A percentile compares a stretch with the other conserved stretches of the same genome.
Evolutionary conservation across 2,797 vertebrate genomes (phyloP).

Genomic region (Notolepis coatsorum): DNA sequence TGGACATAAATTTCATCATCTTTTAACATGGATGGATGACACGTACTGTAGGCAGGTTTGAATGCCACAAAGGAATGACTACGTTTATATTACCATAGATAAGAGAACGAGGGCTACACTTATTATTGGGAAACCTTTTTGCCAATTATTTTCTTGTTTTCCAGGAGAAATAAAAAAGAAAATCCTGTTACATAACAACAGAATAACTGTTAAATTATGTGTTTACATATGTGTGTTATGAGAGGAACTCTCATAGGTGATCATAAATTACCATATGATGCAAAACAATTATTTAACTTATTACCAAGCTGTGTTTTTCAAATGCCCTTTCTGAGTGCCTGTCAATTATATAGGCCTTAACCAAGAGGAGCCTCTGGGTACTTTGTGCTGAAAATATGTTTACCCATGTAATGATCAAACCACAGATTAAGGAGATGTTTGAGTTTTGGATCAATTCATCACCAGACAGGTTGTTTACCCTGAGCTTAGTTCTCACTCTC

Average conservation of each 20-base stretch:
- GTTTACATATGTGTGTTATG: background rate
- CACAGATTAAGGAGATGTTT: slow-evolving; percentile 47
- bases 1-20: slow-evolving; percentile 28
- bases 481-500: slow-evolving; percentile 17
- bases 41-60: slow-evolving; percentile 39
- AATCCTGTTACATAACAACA: slow-evolving; percentile 34
- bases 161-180: slow-evolving; percentile 7
- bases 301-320: background rate
- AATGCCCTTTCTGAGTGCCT: slow-evolving; percentile 36
- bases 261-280: slow-evolving; percentile 10
- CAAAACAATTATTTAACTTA: slow-evolving; percentile 2
- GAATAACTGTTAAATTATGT: slow-evolving; percentile 7
- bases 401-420: slow-evolving; percentile 46
- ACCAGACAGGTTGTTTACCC: slow-evolving; percentile 29
- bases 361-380: slow-evolving; percentile 17
- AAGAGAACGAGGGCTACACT: slow-evolving; percentile 19
- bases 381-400: slow-evolving; percentile 38
- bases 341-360: slow-evolving; percentile 32
- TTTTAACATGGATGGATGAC: slow-evolving; percentile 32
- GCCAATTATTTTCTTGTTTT: slow-evolving; percentile 44
- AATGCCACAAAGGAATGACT: slow-evolving; percentile 26
- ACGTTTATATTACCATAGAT: slow-evolving; percentile 30
- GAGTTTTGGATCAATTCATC: slow-evolving; percentile 49
- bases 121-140: slow-evolving; percentile 38
- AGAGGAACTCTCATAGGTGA: background rate